Conservation (phyloP, 2,888 invertebrate species). For the Tinea semifulvella region DNA sequence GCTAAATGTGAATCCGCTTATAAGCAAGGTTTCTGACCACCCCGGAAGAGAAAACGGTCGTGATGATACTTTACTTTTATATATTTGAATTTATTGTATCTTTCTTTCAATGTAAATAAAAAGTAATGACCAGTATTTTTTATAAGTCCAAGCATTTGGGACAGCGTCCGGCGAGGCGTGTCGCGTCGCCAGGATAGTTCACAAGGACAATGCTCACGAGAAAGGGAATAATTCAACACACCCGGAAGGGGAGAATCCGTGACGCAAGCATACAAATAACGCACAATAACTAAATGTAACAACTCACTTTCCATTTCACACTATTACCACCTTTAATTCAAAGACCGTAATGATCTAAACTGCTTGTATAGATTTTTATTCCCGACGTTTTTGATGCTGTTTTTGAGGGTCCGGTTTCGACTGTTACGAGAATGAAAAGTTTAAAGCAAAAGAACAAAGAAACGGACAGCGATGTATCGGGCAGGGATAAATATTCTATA, state of each 20-base stretch:
- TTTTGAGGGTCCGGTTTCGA: conserved; percentile 62
- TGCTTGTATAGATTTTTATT: neutral
- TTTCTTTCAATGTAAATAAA: too few species aligned
- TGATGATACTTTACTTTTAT: too few species aligned
- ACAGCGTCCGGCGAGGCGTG: conserved; percentile 33
- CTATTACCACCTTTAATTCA: neutral
- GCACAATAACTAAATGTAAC: too few species aligned
- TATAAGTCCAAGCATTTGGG: conserved; percentile 11
- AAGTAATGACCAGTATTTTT: too few species aligned
- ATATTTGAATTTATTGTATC: too few species aligned
- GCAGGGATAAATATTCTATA: conserved; percentile 62
- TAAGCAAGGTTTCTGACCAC: too few species aligned
- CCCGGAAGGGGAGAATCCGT: conserved; percentile 66
- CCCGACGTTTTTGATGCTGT: neutral
- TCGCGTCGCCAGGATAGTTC: conserved; percentile 59
- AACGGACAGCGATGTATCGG: conserved; percentile 48
- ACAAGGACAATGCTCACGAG: conserved; percentile 60
- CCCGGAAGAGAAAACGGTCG: too few species aligned
- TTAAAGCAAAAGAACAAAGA: too few species aligned
- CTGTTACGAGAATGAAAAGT: conserved; percentile 62
- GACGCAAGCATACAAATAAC: conserved; percentile 63
- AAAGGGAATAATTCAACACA: conserved; percentile 67
- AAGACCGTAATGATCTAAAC: neutral
- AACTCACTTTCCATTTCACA: neutral
- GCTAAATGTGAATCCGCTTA: too few species aligned